A percentile compares a stretch with the other conserved stretches of the same genome.
phyloP scores from a whole-genome alignment of 2,888 invertebrate genomes.

The Athripsodes cinereus region DNA sequence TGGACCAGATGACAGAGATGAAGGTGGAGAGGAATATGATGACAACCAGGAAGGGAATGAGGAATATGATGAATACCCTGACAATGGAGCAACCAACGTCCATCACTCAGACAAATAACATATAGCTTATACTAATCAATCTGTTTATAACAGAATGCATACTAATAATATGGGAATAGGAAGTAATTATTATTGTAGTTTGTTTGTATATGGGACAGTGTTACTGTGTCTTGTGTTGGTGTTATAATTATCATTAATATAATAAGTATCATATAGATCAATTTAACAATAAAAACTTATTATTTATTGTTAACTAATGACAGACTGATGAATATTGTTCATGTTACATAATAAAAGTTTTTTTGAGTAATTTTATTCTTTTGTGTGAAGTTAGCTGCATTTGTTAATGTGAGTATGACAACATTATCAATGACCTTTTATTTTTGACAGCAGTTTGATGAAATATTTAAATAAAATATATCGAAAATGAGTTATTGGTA shows the following conservation, averaged over 20 bases:
- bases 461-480: too few species aligned
- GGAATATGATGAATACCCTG: conserved; percentile 56
- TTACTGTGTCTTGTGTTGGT: conserved; percentile 14
- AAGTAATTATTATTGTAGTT: conserved; percentile 3
- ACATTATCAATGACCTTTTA: too few species aligned
- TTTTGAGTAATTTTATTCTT: neutral
- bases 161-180: conserved; percentile 20
- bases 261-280: neutral
- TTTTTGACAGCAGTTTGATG: too few species aligned
- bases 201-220: conserved; percentile 12
- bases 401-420: neutral
- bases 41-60: conserved; percentile 55
- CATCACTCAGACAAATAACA: conserved; percentile 29
- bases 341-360: neutral
- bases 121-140: conserved; percentile 23
- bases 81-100: conserved; percentile 31
- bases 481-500: too few species aligned
- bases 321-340: neutral
- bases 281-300: neutral
- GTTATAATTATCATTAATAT: too few species aligned
- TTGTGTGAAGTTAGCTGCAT: neutral
- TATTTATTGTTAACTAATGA: neutral
- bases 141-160: conserved; percentile 19
- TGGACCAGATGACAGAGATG: conserved; percentile 51
- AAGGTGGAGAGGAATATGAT: conserved; percentile 46